Evolutionary conservation across 2,888 invertebrate species (phyloP), one percentile per base, ranked within the genome.

Genomic region (Acanthoscelides obtectus): DNA sequence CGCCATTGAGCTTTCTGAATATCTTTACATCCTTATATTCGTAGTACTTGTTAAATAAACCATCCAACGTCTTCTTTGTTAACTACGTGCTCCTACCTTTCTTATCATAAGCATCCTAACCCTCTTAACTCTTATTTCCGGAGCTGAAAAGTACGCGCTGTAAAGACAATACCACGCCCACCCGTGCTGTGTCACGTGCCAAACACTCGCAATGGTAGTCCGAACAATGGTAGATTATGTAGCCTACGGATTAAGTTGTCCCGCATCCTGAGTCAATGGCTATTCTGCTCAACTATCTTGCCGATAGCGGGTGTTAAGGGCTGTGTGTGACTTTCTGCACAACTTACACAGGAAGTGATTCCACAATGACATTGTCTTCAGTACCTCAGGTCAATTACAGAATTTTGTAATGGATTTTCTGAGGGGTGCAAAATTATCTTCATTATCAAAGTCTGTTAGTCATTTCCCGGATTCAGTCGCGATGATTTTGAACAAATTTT

Each of bases 221-320:
- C 70, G 70, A 66, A 73, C 71, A 71, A 66, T 45, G 70, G 65
- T 20, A 64, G 73, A 73, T 73, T 5, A 21, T n/a, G n/a, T n/a
- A 6, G 12, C 17, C 45, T 45, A 45, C 1, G 45, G 45, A 45
- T 45, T 45, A 12, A n/a, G 64, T 67, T 22, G 22, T 69, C 66
- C 69, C 67, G 72, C 75, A 73, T 76, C 76, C 76, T 74, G 75
- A 76, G 75, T 76, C 76, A 76, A 76, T 74, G 76, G 71, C 75
- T 75, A 68, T 75, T 74, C 72, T 72, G 68, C 73, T 72, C 69
- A 63, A 69, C 68, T 69, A 22, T 20, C 8, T 68, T 66, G 21
- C 63, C 21, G 22, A 20, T 17, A 19, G 64, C 20, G 68, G n/a
- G 65, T 27, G 69, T 45, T 12, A 45, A 45, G 45, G 45, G 17